Base-by-base conservation (phyloP, 1,140 invertebrate genomes). In the Ceratoteleas bidentatus region DNA sequence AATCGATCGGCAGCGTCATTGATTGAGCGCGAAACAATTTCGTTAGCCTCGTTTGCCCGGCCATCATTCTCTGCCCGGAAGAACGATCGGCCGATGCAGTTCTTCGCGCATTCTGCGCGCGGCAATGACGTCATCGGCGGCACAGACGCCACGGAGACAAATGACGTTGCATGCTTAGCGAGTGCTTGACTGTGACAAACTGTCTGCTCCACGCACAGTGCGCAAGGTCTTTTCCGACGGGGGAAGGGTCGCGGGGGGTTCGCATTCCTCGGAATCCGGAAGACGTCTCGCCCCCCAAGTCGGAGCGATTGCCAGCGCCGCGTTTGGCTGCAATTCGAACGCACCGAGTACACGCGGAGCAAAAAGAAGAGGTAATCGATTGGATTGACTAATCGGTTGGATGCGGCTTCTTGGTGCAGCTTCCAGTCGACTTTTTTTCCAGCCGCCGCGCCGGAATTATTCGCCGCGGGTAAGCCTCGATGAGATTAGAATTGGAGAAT, bases 111-210 rank as follows among this genome's bases (percentile, higher is more conserved):
- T 88, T 87, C 86, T 83, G 86, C 86, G 86, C 85, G 84, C 76
- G 79, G 45, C 60, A 58, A 40, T 72, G 74, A 75, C 68, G 64
- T 76, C 66, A 60, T 62, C 33, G 77, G 69, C 57, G 74, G 65
- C 66, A 76, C 79, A 70, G 81, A 85, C 81, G 54, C 32, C 40
- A 13, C 38, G n/a, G 80, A 87, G 85, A 87, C 84, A 87, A 88
- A 87, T 87, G 88, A 87, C 87, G 78, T 87, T 66, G 88, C 87
- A 89, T 90, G 89, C 86, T 90, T 89, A 88, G 86, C 75, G 82
- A 86, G 85, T 85, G 81, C 84, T 89, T 89, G 90, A 90, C 88
- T 89, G 87, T 90, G 88, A 91, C 90, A 90, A 90, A 90, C 86
- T 90, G 86, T 84, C 84, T 68, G n/a, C n/a, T 78, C 13, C 34